Base-by-base conservation (phyloP, 2,113 vertebrate species). In the Saccopteryx leptura region DNA sequence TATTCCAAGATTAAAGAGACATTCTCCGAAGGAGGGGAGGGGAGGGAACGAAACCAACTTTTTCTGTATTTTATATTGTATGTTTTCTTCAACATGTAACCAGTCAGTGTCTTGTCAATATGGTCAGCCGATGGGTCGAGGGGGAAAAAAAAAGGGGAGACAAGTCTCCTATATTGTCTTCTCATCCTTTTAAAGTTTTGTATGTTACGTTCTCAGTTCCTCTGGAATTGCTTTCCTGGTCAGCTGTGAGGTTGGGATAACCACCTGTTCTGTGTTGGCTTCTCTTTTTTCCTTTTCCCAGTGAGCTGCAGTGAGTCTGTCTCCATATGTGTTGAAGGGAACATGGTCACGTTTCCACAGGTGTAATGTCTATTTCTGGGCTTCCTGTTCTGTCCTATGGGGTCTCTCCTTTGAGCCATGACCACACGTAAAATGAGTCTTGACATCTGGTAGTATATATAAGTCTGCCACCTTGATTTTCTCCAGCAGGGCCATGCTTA, bases 21-120 rank as follows among this genome's bases (percentile, higher is more conserved):
- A 72, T 48, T 19, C 2, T 83, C 14, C 21, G 39, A 97, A 72
- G 90, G 90, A 96, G 63, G 97, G 82, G 97, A 98, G 92, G 93
- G 98, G 98, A 97, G 98, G 98, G 97, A 97, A 98, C 94, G 93
- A 98, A 98, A 98, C 98, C 98, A 98, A 98, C 98, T 99, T 98
- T 99, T 99, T 99, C 99, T 99, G 99, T 99, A 99, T 99, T 99
- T 99, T 99, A 99, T 99, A 99, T 99, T 99, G 98, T 98, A 98
- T 97, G 98, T 98, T 99, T 98, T 99, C 98, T 99, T 98, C 98
- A 98, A 98, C 98, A 99, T 99, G 98, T 99, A 99, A 99, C 99
- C 99, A 99, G 99, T 99, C 99, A 99, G 98, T 99, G 99, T 99
- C 99, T 99, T 99, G 98, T 99, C 98, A 99, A 99, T 99, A 99